Percentiles rank a stretch among this genome's conserved stretches.
These are phyloP conservation scores for Leptinotarsa lineolata DNA, from an alignment of 1,140 invertebrate species.

Conservation along the genomic window DNA sequence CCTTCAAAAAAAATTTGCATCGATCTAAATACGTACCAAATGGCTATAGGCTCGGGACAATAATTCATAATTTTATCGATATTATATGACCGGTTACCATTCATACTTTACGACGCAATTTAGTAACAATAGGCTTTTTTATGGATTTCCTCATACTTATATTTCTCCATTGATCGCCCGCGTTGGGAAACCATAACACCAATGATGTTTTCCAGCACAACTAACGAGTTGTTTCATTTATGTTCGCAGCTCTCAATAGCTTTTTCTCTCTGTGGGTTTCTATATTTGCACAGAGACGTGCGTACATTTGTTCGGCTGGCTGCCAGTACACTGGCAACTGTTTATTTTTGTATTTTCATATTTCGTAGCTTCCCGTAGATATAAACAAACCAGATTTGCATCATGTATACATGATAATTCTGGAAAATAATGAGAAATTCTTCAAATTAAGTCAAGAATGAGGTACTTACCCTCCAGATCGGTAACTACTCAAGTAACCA, in stretches of 20 bases:
- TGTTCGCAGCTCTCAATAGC: neutral
- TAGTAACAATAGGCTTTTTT: slow-evolving; percentile 2
- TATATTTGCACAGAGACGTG: too few species aligned
- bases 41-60: neutral
- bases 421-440: too few species aligned
- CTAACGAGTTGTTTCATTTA: slow-evolving; percentile 1
- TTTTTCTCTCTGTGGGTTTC: neutral
- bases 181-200: slow-evolving; percentile 5
- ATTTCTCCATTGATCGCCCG: neutral
- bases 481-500: too few species aligned
- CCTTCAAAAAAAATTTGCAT: neutral
- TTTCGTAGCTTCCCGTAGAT: too few species aligned
- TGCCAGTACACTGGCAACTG: too few species aligned
- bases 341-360: too few species aligned
- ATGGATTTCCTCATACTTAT: slow-evolving; percentile 6
- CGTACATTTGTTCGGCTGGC: too few species aligned
- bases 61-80: slow-evolving; percentile 4
- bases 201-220: slow-evolving; percentile 1
- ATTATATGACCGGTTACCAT: neutral
- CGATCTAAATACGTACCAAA: neutral
- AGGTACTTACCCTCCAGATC: too few species aligned
- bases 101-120: slow-evolving; percentile 3
- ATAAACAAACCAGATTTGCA: too few species aligned
- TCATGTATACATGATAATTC: too few species aligned
- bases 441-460: too few species aligned